These are phyloP conservation scores for Sinopyrophorus schimmeli DNA, from an alignment of 2,888 invertebrate species.

Conservation along the genomic window DNA sequence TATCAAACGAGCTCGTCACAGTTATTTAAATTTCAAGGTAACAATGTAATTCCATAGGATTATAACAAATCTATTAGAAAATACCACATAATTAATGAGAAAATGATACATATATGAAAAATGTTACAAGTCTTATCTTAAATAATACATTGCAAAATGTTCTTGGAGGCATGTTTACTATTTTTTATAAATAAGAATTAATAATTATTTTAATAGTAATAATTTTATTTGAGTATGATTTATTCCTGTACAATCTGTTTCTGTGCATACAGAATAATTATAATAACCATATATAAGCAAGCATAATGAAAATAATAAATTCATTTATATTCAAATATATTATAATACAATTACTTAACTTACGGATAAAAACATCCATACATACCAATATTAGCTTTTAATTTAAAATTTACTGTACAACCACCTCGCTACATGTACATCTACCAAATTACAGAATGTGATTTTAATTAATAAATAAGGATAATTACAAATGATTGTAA, in stretches of 20 bases:
- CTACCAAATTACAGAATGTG: conserved; percentile 42
- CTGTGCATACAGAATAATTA: conserved; percentile 53
- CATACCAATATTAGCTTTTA: conserved; percentile 40
- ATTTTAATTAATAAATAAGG: conserved; percentile 23
- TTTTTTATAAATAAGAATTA: no score
- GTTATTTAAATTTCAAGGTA: no score
- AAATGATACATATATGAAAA: no score
- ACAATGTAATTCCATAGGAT: no score
- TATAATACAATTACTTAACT: conserved; percentile 50
- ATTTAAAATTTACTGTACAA: conserved; percentile 53
- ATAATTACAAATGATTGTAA: conserved; percentile 11
- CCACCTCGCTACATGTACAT: conserved; percentile 54
- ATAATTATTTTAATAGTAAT: no score
- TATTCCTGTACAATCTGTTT: conserved; percentile 54
- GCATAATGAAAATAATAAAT: conserved; percentile 50
- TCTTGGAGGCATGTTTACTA: no score
- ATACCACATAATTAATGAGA: no score
- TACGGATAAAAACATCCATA: conserved; percentile 45
- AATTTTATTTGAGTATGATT: conserved; percentile 54
- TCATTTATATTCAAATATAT: conserved; percentile 51
- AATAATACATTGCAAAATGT: no score
- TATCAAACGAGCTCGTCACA: no score
- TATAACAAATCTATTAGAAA: no score
- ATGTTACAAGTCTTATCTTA: no score
- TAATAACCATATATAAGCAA: conserved; percentile 52